Percentiles rank a stretch among this genome's conserved stretches.
Conservation (phyloP, 1,140 invertebrate species). For the Sycophaga agraensis region DNA sequence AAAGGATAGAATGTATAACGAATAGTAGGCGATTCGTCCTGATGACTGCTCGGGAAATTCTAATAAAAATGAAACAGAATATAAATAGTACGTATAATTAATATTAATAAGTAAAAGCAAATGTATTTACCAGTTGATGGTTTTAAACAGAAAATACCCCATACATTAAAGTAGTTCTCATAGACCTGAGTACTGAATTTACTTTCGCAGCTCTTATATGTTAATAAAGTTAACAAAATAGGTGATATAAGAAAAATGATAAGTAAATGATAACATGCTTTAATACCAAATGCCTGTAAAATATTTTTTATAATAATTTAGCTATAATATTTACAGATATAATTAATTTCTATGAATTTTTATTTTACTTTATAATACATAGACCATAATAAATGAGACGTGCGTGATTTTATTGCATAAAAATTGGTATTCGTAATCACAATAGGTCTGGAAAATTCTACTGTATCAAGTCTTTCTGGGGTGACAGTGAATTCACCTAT, state of each 20-base stretch:
- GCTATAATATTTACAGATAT: too few species aligned
- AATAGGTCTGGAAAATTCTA: neutral
- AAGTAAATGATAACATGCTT: neutral
- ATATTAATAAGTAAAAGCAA: too few species aligned
- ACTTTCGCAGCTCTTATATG: neutral
- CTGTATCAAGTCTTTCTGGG: neutral
- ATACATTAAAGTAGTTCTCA: neutral
- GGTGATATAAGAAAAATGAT: neutral
- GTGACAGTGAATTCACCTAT: neutral
- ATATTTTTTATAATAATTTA: too few species aligned
- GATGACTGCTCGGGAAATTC: neutral
- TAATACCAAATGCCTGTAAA: conserved; percentile 1
- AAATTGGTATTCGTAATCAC: neutral
- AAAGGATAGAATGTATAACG: neutral
- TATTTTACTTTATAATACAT: conserved; percentile 10
- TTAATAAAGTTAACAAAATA: neutral
- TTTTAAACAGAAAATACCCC: neutral
- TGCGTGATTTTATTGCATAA: neutral
- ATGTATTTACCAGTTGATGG: neutral
- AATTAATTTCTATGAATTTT: neutral
- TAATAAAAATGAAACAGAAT: neutral
- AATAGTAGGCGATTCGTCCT: neutral
- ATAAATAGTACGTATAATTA: too few species aligned
- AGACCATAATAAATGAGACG: neutral
- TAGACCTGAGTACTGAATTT: neutral